These are phyloP conservation scores for Odontocolon sp. DNA, from an alignment of 2,888 invertebrate genomes.

Conservation along the genomic window DNA sequence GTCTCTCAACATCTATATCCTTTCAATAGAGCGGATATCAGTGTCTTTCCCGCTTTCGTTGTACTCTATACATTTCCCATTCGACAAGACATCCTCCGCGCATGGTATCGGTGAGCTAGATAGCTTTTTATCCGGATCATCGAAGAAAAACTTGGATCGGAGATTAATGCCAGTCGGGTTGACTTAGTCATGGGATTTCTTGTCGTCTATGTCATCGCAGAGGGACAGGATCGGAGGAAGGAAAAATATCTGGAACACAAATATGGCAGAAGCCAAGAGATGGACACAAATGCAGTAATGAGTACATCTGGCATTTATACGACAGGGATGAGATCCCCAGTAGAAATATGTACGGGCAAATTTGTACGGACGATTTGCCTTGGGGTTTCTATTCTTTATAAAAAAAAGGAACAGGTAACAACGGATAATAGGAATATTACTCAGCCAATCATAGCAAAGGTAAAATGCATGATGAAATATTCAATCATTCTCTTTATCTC, in stretches of 20 bases:
- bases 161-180: no score
- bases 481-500: conserved; percentile 53
- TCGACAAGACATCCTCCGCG: neutral
- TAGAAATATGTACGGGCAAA: conserved; percentile 68
- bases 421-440: no score
- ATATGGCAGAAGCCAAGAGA: neutral
- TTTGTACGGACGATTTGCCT: conserved; percentile 69
- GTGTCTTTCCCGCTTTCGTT: neutral
- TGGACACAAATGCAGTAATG: neutral
- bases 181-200: neutral
- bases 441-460: conserved; percentile 70
- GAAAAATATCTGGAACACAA: neutral
- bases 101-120: neutral
- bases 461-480: conserved; percentile 72
- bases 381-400: conserved; percentile 42
- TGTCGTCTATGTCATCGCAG: neutral
- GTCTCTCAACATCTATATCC: neutral
- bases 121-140: no score
- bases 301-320: conserved; percentile 13
- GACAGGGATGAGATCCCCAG: conserved; percentile 48
- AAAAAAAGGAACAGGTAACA: conserved; percentile 53
- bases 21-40: neutral
- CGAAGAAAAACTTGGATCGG: neutral
- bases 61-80: neutral
- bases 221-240: neutral